These are phyloP conservation scores for Chlorodrepanis virens DNA, from an alignment of 2,113 vertebrate species.

Conservation along the genomic window DNA sequence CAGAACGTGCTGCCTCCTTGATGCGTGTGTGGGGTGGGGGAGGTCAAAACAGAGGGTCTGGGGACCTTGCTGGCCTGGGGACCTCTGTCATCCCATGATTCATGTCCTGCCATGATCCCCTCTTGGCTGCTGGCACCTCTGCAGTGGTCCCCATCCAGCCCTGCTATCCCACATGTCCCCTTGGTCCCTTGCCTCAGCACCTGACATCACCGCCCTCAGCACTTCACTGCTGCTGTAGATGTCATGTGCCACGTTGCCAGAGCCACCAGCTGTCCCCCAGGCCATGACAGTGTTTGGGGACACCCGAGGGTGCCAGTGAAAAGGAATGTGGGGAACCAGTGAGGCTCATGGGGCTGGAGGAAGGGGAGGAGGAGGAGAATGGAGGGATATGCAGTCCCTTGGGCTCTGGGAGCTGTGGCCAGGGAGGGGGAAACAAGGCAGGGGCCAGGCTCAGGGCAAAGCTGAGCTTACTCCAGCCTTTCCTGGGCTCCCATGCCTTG, in stretches of 20 bases:
- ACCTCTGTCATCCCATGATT: background rate
- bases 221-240: background rate
- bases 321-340: background rate
- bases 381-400: background rate
- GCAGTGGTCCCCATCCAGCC: background rate
- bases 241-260: background rate
- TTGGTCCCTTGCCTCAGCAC: background rate
- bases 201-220: rapidly evolving
- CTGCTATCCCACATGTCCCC: background rate
- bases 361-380: background rate
- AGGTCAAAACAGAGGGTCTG: background rate
- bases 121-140: background rate
- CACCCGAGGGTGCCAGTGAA: background rate
- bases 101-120: rapidly evolving
- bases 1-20: background rate
- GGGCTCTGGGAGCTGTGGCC: background rate
- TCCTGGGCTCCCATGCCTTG: background rate
- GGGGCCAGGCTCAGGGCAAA: background rate
- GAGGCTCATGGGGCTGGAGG: background rate
- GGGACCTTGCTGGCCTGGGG: background rate
- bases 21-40: rapidly evolving
- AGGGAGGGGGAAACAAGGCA: rapidly evolving
- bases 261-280: background rate
- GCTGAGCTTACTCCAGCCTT: background rate
- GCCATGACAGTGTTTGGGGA: background rate